phyloP scores from a whole-genome alignment of 2,113 vertebrate species.

The Callithrix jacchus region DNA sequence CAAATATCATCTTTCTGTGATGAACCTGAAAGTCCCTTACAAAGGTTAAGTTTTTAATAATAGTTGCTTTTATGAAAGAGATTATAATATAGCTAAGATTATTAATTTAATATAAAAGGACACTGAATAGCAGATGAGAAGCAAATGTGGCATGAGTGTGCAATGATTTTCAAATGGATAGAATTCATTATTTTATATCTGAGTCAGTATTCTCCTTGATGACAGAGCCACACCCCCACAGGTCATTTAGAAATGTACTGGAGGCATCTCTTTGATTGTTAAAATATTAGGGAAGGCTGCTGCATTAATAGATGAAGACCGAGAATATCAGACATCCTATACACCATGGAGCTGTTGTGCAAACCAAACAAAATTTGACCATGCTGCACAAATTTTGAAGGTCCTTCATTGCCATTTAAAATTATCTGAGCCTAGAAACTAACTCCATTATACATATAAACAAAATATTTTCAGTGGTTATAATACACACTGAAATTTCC shows the following conservation, averaged over 20 bases:
- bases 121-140: not conserved
- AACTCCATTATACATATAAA: not conserved
- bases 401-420: not conserved
- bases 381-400: not conserved
- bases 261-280: not conserved
- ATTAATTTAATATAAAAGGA: not conserved
- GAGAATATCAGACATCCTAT: not conserved
- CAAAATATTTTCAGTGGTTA: not conserved
- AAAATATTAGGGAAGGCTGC: not conserved
- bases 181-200: not conserved
- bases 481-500: not conserved
- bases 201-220: not conserved
- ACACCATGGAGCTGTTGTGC: not conserved
- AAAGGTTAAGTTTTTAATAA: conserved; percentile 6
- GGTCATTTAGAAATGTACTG: not conserved
- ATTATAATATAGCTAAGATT: not conserved
- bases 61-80: not conserved
- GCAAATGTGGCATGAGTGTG: not conserved
- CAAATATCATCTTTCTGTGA: not conserved
- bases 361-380: not conserved
- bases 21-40: not conserved
- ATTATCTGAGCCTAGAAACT: not conserved
- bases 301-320: not conserved
- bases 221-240: not conserved
- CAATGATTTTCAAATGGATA: not conserved